Evolutionary conservation across 2,888 invertebrate species (phyloP), one percentile per base, ranked within the genome.

Genomic region (Callyntrura sp.): DNA sequence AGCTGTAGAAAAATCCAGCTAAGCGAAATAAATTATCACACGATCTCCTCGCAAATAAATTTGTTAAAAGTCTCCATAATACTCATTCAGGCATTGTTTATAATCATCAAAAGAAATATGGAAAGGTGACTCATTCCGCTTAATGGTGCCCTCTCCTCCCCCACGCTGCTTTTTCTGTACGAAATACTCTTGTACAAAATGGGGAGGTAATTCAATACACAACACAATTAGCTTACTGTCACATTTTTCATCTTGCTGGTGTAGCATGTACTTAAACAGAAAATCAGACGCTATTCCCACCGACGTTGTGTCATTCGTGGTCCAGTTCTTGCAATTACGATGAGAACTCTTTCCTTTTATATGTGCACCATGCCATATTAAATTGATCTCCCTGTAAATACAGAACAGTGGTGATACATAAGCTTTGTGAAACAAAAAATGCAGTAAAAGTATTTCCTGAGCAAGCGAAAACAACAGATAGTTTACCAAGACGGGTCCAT

Each of bases 211-310:
- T 95, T 99, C 98, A 94, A 99, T 97, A 95, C 99, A 99, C 17
- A 99, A 96, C 81, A 99, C 96, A 92, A 97, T 96, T 94, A 98
- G 97, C 94, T 96, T 96, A 94, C 97, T 97, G 95, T 97, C 97
- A 95, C 99, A 99, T 60, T 97, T 96, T 94, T 96, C 96, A 92
- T 97, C 96, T 94, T 96, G 96, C 94, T 97, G 97, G 90, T 97
- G 97, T 82, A 98, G 95, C 90, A 98, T 95, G 94, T 96, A 97
- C 94, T 96, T 97, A 94, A 94, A 94, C 83, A 96, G 95, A 57
- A 98, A 95, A 3, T 97, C 97, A 81, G 98, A 97, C n/a, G 97
- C 98, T 93, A 98, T 95, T 0, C 98, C 99, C 83, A 96, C 96
- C 94, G 96, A 96, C 92, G 96, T 96, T 0, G 96, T 95, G 25